Evolutionary conservation across 1,140 invertebrate genomes (phyloP).

Genomic region (Patella vulgata): DNA sequence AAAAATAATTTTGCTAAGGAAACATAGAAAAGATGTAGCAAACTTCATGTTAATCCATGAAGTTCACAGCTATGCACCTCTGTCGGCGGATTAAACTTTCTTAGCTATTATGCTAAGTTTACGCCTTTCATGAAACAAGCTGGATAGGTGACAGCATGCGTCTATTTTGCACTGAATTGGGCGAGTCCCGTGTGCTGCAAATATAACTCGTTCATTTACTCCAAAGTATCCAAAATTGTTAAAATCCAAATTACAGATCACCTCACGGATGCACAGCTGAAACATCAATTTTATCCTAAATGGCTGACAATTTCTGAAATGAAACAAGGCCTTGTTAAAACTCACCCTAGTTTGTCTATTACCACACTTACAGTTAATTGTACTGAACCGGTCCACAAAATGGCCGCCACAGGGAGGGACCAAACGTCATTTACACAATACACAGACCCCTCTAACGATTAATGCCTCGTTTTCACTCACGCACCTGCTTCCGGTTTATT

Average conservation of each 20-base stretch:
- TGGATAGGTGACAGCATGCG: too few relatives aligned
- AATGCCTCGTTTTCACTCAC: slow-evolving; percentile 23
- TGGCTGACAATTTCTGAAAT: neutral
- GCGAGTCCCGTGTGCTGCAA: too few relatives aligned
- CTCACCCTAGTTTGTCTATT: slow-evolving; percentile 7
- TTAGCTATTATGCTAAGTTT: too few relatives aligned
- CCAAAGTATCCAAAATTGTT: neutral
- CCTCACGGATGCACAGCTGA: neutral
- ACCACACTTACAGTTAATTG: slow-evolving; percentile 8
- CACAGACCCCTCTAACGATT: slow-evolving; percentile 19
- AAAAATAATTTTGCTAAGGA: too few relatives aligned
- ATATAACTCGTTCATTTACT: neutral
- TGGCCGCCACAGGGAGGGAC: slow-evolving; percentile 32
- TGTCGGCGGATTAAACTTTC: too few relatives aligned
- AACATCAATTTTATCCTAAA: neutral
- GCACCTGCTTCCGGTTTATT: neutral
- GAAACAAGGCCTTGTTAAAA: neutral
- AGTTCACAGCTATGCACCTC: too few relatives aligned
- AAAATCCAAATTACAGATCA: neutral
- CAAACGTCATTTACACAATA: slow-evolving; percentile 18
- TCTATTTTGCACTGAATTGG: too few relatives aligned
- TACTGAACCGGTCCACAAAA: slow-evolving; percentile 28
- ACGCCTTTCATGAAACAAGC: too few relatives aligned
- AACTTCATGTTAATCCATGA: too few relatives aligned
- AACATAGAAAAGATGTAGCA: too few relatives aligned